Evolutionary conservation across 2,113 vertebrate species (phyloP).

Genomic region (Albula goreensis): DNA sequence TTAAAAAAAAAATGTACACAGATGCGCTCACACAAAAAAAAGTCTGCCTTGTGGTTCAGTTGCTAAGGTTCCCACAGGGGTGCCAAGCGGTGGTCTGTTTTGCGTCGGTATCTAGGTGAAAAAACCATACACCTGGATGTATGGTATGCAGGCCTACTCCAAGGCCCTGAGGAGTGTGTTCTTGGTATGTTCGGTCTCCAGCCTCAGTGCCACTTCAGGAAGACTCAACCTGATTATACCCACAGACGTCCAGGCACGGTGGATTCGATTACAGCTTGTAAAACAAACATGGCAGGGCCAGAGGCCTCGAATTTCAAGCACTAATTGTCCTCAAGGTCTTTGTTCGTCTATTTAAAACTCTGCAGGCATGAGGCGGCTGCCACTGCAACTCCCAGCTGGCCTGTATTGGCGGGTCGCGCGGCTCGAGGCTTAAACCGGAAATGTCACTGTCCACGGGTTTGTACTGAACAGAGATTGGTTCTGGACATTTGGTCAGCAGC

Average conservation of each 20-base stretch:
- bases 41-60: background rate
- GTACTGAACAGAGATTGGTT: background rate
- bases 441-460: background rate
- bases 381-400: background rate
- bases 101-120: no score
- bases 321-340: slow-evolving; percentile 35
- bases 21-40: background rate
- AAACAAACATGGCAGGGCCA: background rate
- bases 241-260: background rate
- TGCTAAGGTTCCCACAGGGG: no score
- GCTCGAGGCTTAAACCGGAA: background rate
- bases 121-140: no score
- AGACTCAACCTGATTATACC: background rate
- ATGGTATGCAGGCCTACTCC: background rate
- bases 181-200: background rate
- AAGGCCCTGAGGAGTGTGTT: background rate
- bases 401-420: background rate
- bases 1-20: background rate
- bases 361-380: background rate
- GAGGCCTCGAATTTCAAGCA: slow-evolving; percentile 43
- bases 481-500: background rate
- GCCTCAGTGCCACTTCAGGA: slow-evolving; percentile 3
- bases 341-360: slow-evolving; percentile 55
- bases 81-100: no score
- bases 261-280: slow-evolving; percentile 32